Evolutionary conservation across 2,797 vertebrate species (phyloP).

Genomic region (Coregonus sp.): DNA sequence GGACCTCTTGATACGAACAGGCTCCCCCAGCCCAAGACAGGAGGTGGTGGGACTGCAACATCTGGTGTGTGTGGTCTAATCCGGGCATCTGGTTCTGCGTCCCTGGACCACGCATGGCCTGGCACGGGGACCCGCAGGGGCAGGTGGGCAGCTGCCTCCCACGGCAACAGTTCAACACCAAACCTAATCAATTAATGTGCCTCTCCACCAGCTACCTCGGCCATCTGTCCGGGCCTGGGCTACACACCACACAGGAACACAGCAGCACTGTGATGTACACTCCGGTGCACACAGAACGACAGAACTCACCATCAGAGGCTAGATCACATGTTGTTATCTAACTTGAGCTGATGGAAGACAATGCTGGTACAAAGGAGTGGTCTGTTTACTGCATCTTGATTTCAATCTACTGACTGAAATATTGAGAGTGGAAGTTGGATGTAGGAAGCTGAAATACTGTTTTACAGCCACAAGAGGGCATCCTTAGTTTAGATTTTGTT

Average conservation of each 20-base stretch:
- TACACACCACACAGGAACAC: slow-evolving; percentile 19
- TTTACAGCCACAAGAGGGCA: neutral
- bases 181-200: slow-evolving; percentile 55
- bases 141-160: slow-evolving; percentile 55
- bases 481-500: neutral
- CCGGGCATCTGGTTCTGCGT: slow-evolving; percentile 10
- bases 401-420: neutral
- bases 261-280: slow-evolving; percentile 29
- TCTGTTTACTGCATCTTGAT: neutral
- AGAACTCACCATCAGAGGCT: neutral
- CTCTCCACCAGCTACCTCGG: slow-evolving; percentile 42
- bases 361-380: neutral
- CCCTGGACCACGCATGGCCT: slow-evolving; percentile 37
- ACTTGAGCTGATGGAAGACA: neutral
- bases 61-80: slow-evolving; percentile 21
- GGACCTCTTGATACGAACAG: neutral
- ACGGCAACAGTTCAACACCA: slow-evolving; percentile 53
- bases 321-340: slow-evolving; percentile 3
- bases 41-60: neutral
- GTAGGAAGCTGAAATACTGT: neutral
- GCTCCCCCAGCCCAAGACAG: slow-evolving; percentile 13
- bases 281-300: slow-evolving; percentile 32
- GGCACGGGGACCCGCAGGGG: slow-evolving; percentile 42
- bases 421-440: neutral
- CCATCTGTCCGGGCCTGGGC: slow-evolving; percentile 44